Percentiles rank a stretch among this genome's conserved stretches.
Evolutionary conservation across 2,113 vertebrate species (phyloP).

Genomic region (Phyllopteryx taeniolatus): DNA sequence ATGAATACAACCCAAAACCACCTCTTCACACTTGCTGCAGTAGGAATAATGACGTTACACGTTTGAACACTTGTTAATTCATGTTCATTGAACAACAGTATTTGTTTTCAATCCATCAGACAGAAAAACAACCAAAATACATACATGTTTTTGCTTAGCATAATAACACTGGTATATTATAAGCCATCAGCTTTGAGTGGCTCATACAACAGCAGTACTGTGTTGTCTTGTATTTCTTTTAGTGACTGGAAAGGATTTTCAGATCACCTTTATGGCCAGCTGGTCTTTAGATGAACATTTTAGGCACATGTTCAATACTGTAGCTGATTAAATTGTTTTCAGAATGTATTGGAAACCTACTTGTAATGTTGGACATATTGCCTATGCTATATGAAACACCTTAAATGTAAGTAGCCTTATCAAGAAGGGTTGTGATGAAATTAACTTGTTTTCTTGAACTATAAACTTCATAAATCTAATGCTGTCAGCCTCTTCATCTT

Average conservation of each 20-base stretch:
- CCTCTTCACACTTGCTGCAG: slow-evolving; percentile 8
- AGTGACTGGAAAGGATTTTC: neutral
- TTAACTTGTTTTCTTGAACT: too few relatives aligned
- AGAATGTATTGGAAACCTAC: slow-evolving; percentile 9
- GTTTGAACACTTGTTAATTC: too few relatives aligned
- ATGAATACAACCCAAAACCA: too few relatives aligned
- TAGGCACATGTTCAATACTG: neutral
- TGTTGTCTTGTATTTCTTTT: neutral
- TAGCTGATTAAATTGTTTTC: neutral
- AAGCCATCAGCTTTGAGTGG: neutral
- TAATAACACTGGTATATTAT: neutral
- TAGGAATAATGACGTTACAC: neutral
- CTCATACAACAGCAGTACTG: neutral
- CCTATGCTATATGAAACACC: too few relatives aligned
- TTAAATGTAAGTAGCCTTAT: too few relatives aligned
- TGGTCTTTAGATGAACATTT: neutral
- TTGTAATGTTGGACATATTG: too few relatives aligned
- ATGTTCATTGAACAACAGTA: too few relatives aligned
- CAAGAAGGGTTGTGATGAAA: too few relatives aligned
- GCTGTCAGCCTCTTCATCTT: too few relatives aligned
- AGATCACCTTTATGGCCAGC: slow-evolving; percentile 1
- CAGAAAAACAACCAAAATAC: too few relatives aligned
- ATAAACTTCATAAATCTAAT: too few relatives aligned
- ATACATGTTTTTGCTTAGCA: neutral
- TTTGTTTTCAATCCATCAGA: too few relatives aligned